Evolutionary conservation across 1,140 invertebrate species (phyloP), one percentile per base, ranked within the genome.

Genomic region (Trachymyrmex cornetzi): DNA sequence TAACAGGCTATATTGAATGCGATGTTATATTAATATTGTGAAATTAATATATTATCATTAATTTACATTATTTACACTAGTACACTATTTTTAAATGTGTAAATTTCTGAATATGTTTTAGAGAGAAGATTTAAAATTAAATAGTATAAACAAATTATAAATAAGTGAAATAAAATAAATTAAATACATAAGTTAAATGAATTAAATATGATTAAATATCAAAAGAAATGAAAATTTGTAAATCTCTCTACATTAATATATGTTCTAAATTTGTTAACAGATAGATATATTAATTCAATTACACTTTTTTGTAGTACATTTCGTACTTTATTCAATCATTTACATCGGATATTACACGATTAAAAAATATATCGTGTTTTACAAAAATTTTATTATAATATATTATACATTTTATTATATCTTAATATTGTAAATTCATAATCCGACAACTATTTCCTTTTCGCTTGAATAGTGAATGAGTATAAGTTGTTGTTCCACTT

Each of bases 1-100:
- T 67, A 50, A 67, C 38, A 50, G n/a, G 22, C 24, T 74, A 59
- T 48, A 84, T 75, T 84, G 7, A 30, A 61, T 63, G 55, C 22
- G 14, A 63, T 44, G 34, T 38, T 63, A 5, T 19, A 61, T 19
- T 22, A 30, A 64, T 67, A 67, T 67, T n/a, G 6, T n/a, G 48
- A 38, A 27, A 69, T 69, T 69, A 80, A 55, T 80, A 69, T 50
- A 16, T 12, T 69, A 59, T 44, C 11, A 34, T 34, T 66, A 67
- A 79, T 79, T 16, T 22, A 80, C 14, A 67, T 34, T 48, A n/a
- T 38, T 66, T 38, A 6, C 12, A 22, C 16, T 67, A 24, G 14
- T 14, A 69, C 2, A 72, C 3, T 19, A 72, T 63, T 30, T n/a
- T 3, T 59, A 38, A 57, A 59, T n/a, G n/a, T 19, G 22, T 53